These are phyloP conservation scores for Kradibia gibbosae DNA, from an alignment of 1,140 invertebrate genomes.

Conservation along the genomic window DNA sequence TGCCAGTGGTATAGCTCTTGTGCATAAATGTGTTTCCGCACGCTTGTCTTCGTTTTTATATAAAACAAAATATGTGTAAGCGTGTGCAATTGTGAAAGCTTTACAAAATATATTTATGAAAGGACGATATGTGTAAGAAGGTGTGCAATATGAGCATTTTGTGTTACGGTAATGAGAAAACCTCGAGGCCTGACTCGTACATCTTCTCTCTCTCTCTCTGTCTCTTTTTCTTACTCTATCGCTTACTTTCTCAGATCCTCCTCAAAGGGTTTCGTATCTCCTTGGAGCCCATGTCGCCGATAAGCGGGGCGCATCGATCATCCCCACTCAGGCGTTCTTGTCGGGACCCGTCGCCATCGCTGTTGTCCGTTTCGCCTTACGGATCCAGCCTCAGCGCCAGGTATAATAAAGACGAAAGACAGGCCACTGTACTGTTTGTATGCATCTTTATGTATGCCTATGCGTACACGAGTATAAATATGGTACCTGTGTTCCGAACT, in stretches of 20 bases:
- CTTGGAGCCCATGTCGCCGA: constrained; percentile 66
- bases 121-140: constrained; percentile 36
- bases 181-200: not conserved
- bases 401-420: constrained; percentile 66
- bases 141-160: constrained; percentile 68
- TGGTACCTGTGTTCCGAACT: not conserved
- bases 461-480: not conserved
- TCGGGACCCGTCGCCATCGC: constrained; percentile 31
- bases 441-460: not conserved
- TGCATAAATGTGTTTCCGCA: not conserved
- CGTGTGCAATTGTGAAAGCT: not conserved
- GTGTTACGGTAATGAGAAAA: constrained; percentile 69
- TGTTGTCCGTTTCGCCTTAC: constrained; percentile 21
- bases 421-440: not conserved
- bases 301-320: constrained; percentile 71
- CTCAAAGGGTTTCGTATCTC: constrained; percentile 62
- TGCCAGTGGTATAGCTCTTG: not conserved
- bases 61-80: not conserved
- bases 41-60: not conserved
- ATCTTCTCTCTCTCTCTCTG: not conserved
- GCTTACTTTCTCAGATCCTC: not conserved
- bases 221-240: not conserved
- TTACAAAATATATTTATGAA: not conserved
- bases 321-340: constrained; percentile 54
- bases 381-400: constrained; percentile 47